Percentiles rank a stretch among this genome's conserved stretches.
These are phyloP conservation scores for Rhodophaea formosa DNA, from an alignment of 2,888 invertebrate genomes.

Conservation along the genomic window DNA sequence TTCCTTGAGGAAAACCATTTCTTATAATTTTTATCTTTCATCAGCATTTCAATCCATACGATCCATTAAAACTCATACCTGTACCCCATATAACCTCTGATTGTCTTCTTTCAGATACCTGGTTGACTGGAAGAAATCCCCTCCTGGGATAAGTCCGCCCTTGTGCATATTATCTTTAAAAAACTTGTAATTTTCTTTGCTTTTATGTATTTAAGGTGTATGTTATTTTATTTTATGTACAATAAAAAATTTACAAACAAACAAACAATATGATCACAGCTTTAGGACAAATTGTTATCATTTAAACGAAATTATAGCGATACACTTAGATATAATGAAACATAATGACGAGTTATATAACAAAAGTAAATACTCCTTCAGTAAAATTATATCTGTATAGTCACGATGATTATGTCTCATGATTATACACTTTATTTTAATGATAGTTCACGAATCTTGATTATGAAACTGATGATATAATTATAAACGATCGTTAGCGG, in stretches of 20 bases:
- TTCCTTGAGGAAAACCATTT: background rate
- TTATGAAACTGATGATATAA: slow-evolving; percentile 5
- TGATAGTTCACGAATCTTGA: slow-evolving; percentile 4
- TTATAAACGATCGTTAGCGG: background rate
- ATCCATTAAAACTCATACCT: too few species aligned
- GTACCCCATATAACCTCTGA: too few species aligned
- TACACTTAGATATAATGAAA: slow-evolving; percentile 5
- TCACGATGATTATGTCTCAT: slow-evolving; percentile 5
- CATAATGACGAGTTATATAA: slow-evolving; percentile 13
- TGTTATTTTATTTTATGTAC: too few species aligned
- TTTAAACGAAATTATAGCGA: slow-evolving; percentile 1
- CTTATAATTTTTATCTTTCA: background rate
- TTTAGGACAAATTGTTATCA: slow-evolving; percentile 1
- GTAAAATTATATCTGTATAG: slow-evolving; percentile 4
- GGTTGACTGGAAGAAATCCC: too few species aligned
- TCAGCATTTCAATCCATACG: too few species aligned
- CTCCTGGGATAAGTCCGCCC: too few species aligned
- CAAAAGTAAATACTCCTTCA: slow-evolving; percentile 8
- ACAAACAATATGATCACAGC: background rate
- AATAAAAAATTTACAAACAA: background rate
- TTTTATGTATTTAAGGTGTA: too few species aligned
- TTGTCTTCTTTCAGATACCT: too few species aligned
- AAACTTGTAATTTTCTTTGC: too few species aligned
- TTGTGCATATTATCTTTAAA: too few species aligned
- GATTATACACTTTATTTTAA: slow-evolving; percentile 13